Conservation (phyloP, 2,888 invertebrate genomes). For the Drosophila ezoana region DNA sequence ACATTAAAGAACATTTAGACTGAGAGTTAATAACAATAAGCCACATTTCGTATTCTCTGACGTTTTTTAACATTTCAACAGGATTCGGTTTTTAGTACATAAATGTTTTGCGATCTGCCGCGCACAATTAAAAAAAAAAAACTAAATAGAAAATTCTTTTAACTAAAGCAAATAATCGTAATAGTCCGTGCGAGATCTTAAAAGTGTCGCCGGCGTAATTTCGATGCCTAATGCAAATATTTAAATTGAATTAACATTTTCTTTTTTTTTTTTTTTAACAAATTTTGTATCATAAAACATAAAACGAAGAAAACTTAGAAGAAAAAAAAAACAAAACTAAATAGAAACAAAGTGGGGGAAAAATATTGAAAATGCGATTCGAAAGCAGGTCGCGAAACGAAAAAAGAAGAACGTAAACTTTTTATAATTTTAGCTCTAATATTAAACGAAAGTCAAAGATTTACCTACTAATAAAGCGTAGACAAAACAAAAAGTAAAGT, state of each 20-base stretch:
- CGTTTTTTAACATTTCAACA: not conserved
- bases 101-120: not conserved
- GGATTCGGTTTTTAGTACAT: too few relatives aligned
- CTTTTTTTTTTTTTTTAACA: not conserved
- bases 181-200: slow-evolving; percentile 6
- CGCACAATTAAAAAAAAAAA: slow-evolving; percentile 2
- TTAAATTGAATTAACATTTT: slow-evolving; percentile 9
- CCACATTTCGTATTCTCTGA: slow-evolving; percentile 1
- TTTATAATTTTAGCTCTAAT: slow-evolving; percentile 73
- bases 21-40: slow-evolving; percentile 11
- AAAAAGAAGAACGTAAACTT: slow-evolving; percentile 36
- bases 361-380: slow-evolving; percentile 29
- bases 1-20: slow-evolving; percentile 14
- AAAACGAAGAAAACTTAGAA: slow-evolving; percentile 26
- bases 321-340: not conserved
- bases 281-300: slow-evolving; percentile 37
- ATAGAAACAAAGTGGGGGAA: not conserved
- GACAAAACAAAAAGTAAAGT: slow-evolving; percentile 28
- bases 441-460: slow-evolving; percentile 70
- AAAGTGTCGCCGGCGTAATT: slow-evolving; percentile 6
- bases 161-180: not conserved
- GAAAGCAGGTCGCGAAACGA: slow-evolving; percentile 15
- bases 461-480: slow-evolving; percentile 52
- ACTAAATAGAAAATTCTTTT: not conserved
- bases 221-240: slow-evolving; percentile 10